phyloP scores from a whole-genome alignment of 2,888 invertebrate species.

The Catocala nupta region DNA sequence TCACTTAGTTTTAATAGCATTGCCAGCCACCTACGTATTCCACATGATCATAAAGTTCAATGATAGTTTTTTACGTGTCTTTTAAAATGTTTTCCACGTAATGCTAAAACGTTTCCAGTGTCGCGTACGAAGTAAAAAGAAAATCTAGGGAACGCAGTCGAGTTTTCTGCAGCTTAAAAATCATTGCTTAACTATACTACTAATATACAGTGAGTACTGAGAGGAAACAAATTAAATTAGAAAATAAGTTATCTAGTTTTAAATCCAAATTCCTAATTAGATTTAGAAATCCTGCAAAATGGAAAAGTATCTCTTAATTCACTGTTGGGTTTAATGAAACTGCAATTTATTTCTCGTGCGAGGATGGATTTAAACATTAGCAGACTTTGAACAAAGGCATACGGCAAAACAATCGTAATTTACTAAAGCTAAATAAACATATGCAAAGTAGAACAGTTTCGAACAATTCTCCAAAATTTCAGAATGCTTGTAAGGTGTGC shows the following conservation, averaged over 20 bases:
- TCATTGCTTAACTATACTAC: no score
- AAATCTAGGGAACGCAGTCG: conserved; percentile 4
- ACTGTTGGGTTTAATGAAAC: no score
- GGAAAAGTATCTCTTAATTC: no score
- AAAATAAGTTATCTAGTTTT: not conserved
- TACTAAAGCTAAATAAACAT: conserved; percentile 3
- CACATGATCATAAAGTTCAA: conserved; percentile 6
- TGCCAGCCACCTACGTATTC: conserved; percentile 7
- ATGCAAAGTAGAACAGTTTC: conserved; percentile 10
- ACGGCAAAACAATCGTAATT: no score
- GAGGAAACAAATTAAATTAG: no score
- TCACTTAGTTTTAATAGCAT: conserved; percentile 28
- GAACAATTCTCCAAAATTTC: conserved; percentile 8
- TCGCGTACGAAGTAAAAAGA: conserved; percentile 14
- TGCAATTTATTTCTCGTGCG: no score
- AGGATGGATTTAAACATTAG: not conserved
- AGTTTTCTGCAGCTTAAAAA: not conserved
- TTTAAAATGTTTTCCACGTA: conserved; percentile 23
- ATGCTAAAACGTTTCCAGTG: conserved; percentile 38
- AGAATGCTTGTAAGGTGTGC: conserved; percentile 1
- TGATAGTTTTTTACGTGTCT: conserved; percentile 16
- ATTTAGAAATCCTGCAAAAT: no score
- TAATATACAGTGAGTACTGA: no score
- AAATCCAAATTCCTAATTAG: not conserved
- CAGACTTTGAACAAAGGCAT: not conserved